These are phyloP conservation scores for Orthonychiurus folsomi DNA, from an alignment of 2,888 invertebrate species.

Conservation along the genomic window DNA sequence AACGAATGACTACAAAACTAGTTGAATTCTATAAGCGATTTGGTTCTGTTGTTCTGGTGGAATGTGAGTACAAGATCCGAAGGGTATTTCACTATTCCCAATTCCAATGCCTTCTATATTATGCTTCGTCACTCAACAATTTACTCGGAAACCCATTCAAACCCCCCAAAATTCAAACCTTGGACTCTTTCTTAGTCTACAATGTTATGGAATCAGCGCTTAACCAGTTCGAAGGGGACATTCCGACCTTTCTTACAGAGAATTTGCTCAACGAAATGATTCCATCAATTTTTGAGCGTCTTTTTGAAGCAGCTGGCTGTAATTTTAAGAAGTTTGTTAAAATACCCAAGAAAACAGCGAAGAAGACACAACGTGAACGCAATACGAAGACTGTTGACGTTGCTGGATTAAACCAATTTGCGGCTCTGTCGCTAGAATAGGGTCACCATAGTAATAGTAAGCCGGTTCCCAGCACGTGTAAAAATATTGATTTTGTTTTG, in stretches of 20 bases:
- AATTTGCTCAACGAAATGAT: not conserved
- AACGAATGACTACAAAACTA: conserved; percentile 3
- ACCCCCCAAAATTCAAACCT: conserved; percentile 20
- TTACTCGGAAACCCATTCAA: conserved; percentile 28
- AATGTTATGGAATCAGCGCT: conserved; percentile 10
- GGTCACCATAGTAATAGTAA: too few relatives aligned
- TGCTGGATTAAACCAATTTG: not conserved
- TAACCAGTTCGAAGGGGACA: not conserved
- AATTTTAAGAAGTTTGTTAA: too few relatives aligned
- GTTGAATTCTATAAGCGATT: conserved; percentile 15
- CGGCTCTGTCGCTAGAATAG: not conserved
- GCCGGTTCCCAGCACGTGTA: too few relatives aligned
- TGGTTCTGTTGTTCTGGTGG: conserved; percentile 3
- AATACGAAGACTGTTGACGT: not conserved
- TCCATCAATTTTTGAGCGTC: not conserved
- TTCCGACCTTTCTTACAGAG: not conserved
- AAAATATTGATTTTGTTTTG: too few relatives aligned
- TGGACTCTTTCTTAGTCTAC: conserved; percentile 21
- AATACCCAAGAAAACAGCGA: too few relatives aligned
- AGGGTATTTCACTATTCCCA: conserved; percentile 22
- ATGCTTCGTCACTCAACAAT: conserved; percentile 28
- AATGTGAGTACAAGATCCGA: conserved; percentile 23
- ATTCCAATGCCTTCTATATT: conserved; percentile 23
- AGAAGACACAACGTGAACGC: not conserved
- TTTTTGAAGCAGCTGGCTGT: not conserved